phyloP scores from a whole-genome alignment of 2,797 vertebrate species.

The Petrocephalus sullivani region DNA sequence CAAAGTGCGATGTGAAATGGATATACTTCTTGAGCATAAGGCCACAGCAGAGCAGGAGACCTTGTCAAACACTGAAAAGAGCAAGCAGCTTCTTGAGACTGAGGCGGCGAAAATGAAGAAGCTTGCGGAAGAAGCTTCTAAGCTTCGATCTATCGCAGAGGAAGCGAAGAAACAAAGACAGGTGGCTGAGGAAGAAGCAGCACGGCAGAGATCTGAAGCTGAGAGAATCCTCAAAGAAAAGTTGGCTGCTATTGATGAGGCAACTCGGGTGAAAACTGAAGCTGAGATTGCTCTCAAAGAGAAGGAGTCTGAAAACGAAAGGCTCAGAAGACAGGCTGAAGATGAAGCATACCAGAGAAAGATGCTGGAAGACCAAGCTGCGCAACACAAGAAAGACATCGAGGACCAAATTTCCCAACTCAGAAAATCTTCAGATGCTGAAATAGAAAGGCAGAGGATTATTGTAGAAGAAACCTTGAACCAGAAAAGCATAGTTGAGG shows the following conservation, averaged over 20 bases:
- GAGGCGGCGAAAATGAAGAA: constrained; percentile 83
- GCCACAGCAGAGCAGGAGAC: constrained; percentile 76
- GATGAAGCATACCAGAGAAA: constrained; percentile 91
- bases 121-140: constrained; percentile 82
- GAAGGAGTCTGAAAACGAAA: constrained; percentile 90
- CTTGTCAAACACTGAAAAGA: constrained; percentile 78
- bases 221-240: constrained; percentile 91
- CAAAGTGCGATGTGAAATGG: constrained; percentile 83
- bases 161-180: constrained; percentile 88
- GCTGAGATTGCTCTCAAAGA: constrained; percentile 88
- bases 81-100: constrained; percentile 83
- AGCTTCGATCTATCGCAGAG: constrained; percentile 76
- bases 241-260: constrained; percentile 81
- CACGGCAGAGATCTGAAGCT: constrained; percentile 77
- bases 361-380: constrained; percentile 84
- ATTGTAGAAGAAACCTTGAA: constrained; percentile 85
- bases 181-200: constrained; percentile 80
- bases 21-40: constrained; percentile 78
- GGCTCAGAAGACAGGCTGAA: constrained; percentile 82
- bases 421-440: constrained; percentile 73
- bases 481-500: constrained; percentile 84
- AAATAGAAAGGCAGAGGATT: constrained; percentile 78
- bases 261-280: constrained; percentile 79
- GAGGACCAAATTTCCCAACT: constrained; percentile 82
- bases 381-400: constrained; percentile 86